Percentiles rank a stretch among this genome's conserved stretches.
Conservation (phyloP, 2,888 invertebrate species). For the Silvanus unidentatus region DNA sequence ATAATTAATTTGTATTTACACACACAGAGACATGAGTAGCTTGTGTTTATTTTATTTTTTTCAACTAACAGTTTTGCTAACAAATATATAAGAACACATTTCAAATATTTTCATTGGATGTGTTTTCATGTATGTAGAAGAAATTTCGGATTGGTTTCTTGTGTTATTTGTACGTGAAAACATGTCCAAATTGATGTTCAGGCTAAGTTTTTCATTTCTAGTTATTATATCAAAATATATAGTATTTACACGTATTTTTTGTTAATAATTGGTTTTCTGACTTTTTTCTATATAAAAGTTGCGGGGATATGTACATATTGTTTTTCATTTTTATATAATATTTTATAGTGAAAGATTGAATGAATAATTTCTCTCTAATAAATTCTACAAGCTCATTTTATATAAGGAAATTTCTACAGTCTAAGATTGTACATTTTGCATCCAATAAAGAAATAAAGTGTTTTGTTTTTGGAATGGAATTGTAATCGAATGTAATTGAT, state of each 20-base stretch:
- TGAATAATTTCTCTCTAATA: not conserved
- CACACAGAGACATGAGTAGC: conserved; percentile 14
- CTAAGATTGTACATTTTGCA: too few relatives aligned
- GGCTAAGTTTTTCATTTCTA: conserved; percentile 23
- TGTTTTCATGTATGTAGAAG: too few relatives aligned
- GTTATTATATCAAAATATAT: conserved; percentile 45
- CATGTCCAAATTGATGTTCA: too few relatives aligned
- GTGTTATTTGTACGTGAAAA: too few relatives aligned
- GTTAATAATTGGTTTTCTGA: too few relatives aligned
- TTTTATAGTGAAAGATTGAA: not conserved
- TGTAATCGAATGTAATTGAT: too few relatives aligned
- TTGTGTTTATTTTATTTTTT: conserved; percentile 5
- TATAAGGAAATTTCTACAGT: too few relatives aligned
- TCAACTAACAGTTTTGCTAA: not conserved
- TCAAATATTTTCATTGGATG: not conserved
- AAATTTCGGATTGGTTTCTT: too few relatives aligned
- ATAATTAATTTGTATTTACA: conserved; percentile 23
- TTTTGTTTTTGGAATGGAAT: too few relatives aligned
- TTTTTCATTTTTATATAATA: not conserved
- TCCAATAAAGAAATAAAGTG: too few relatives aligned
- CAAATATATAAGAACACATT: conserved; percentile 1
- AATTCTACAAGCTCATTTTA: too few relatives aligned
- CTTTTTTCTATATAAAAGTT: conserved; percentile 36
- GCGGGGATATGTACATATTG: conserved; percentile 44
- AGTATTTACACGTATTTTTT: conserved; percentile 42